These are phyloP conservation scores for Cassiopea xamachana DNA, from an alignment of 30 jellyfish, hydroid and myxozoan species.

Conservation along the genomic window DNA sequence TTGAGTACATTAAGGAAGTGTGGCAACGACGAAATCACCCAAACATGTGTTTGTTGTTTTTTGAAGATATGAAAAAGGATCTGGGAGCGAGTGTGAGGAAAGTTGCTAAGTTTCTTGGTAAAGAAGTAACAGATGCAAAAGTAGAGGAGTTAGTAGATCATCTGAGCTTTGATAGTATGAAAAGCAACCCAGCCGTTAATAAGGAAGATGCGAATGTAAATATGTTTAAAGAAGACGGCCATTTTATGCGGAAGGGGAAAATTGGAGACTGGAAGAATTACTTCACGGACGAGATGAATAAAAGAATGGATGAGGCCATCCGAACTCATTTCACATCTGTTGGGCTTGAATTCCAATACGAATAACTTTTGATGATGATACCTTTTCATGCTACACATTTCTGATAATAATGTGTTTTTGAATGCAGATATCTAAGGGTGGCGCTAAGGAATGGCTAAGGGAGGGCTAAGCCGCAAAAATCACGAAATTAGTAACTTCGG, in stretches of 20 bases:
- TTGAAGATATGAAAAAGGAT: constrained; percentile 50
- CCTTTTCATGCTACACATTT: too few relatives aligned
- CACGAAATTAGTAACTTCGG: too few relatives aligned
- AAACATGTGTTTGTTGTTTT: constrained; percentile 30
- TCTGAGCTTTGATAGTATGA: constrained; percentile 34
- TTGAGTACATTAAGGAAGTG: constrained; percentile 19
- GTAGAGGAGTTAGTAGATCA: constrained; percentile 31
- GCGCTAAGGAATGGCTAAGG: too few relatives aligned
- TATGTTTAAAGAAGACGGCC: background rate
- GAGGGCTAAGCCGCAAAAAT: too few relatives aligned
- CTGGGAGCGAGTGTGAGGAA: background rate
- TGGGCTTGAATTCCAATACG: constrained; percentile 37
- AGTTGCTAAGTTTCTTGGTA: background rate
- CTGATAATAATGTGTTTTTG: too few relatives aligned
- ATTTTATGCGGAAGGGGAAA: constrained; percentile 36
- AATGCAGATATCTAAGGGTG: too few relatives aligned
- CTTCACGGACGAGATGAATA: constrained; percentile 42
- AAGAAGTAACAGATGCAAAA: constrained; percentile 1
- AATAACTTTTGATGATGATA: background rate
- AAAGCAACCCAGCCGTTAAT: background rate
- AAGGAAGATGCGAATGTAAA: background rate
- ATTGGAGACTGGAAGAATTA: constrained; percentile 54
- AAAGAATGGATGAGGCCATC: constrained; percentile 27
- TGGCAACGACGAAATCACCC: constrained; percentile 40
- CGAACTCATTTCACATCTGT: constrained; percentile 2